Percentiles rank a stretch among this genome's conserved stretches.
phyloP scores from a whole-genome alignment of 2,797 vertebrate species.

The Hydrolagus colliei region DNA sequence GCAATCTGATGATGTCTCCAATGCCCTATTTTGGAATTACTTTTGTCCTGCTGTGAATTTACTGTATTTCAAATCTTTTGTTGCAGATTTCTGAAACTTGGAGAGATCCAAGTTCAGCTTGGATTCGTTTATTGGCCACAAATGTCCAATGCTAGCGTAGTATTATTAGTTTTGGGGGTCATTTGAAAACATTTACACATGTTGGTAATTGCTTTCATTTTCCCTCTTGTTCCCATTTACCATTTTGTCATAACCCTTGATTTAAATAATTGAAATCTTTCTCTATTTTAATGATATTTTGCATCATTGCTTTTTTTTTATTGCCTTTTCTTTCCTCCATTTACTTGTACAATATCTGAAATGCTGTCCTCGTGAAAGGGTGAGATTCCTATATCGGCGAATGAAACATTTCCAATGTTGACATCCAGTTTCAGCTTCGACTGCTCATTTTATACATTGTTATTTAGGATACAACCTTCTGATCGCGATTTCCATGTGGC shows the following conservation, averaged over 20 bases:
- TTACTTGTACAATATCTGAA: neutral
- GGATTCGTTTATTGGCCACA: no score
- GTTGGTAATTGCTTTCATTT: no score
- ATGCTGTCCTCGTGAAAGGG: neutral
- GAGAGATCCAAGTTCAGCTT: no score
- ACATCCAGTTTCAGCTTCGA: no score
- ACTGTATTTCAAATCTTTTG: neutral
- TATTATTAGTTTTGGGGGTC: no score
- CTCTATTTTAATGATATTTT: no score
- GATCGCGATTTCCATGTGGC: no score
- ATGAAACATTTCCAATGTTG: neutral
- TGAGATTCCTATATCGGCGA: neutral
- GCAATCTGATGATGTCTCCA: neutral
- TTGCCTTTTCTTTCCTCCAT: neutral
- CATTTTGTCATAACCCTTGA: neutral
- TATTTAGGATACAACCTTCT: no score
- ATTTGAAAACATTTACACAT: no score
- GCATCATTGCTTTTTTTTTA: no score
- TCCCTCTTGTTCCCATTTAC: neutral
- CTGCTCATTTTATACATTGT: no score
- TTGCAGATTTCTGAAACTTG: neutral
- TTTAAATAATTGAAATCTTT: neutral
- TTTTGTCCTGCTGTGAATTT: neutral
- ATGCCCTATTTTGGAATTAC: neutral
- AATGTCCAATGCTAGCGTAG: no score